phyloP scores from a whole-genome alignment of 2,797 vertebrate genomes.

The Acrossocheilus fasciatus region DNA sequence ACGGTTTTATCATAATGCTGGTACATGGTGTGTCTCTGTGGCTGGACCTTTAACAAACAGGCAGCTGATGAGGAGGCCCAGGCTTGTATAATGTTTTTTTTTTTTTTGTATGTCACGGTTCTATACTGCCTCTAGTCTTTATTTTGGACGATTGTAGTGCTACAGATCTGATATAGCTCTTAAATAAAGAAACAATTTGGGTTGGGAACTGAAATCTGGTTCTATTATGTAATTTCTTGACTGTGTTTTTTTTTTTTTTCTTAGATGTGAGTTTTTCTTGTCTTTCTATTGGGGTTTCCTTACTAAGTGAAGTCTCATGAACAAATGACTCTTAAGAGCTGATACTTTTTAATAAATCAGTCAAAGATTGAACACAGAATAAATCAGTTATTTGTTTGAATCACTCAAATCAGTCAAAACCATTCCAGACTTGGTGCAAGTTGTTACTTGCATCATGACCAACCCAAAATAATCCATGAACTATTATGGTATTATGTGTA shows the following conservation, averaged over 20 bases:
- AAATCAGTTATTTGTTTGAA: not conserved
- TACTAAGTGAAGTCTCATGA: not conserved
- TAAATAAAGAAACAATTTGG: not conserved
- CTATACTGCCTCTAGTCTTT: not conserved
- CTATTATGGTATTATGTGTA: not conserved
- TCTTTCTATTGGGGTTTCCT: not conserved
- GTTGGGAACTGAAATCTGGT: not conserved
- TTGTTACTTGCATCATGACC: not conserved
- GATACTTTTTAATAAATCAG: not conserved
- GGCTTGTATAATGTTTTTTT: not conserved
- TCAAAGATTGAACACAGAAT: not conserved
- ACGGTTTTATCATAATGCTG: slow-evolving; percentile 55
- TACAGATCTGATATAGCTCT: not conserved
- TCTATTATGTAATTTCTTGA: not conserved
- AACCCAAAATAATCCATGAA: not conserved
- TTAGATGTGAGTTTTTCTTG: not conserved
- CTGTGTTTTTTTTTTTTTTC: not conserved
- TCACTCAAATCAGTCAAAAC: not conserved
- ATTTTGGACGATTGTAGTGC: not conserved
- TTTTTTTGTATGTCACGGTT: not conserved
- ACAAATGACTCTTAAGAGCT: not conserved
- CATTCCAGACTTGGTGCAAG: not conserved
- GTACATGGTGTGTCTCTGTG: slow-evolving; percentile 46
- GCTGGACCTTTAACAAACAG: slow-evolving; percentile 39
- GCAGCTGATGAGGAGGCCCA: not conserved